Base-by-base conservation (phyloP, 2,797 vertebrate genomes). In the Phyllotis vaccarum region DNA sequence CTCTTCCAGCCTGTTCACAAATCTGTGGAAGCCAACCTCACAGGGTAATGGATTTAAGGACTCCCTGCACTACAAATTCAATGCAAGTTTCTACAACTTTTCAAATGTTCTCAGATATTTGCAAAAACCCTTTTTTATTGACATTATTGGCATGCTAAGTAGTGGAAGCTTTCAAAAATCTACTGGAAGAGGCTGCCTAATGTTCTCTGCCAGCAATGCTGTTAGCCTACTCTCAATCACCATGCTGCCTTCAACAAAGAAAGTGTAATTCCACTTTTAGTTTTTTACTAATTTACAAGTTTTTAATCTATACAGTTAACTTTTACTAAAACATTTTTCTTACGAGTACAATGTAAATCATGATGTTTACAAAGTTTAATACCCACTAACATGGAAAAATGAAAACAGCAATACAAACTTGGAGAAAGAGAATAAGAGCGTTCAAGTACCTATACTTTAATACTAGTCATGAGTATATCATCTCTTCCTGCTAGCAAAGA, bases 121-220 rank as follows among this genome's bases (percentile, higher is more conserved):
- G n/a, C 34, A 54, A 88, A 88, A 68, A 34, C 21, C 11, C 66
- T 7, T 86, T 88, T 31, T 37, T 78, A 93, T 5, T 34, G 60
- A 93, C 92, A 95, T 88, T 92, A 94, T n/a, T 58, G n/a, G 46
- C 34, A 96, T 24, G 21, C 4, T 95, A 95, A 97, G 70, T 91
- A 90, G 21, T 86, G 43, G 81, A 88, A 81, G 37, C 21, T 93
- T 79, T 40, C n/a, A 75, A 22, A 89, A n/a, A 75, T 91, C 76
- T 68, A 85, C 24, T 72, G 68, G 80, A 91, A 90, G 3, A 80
- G 21, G 27, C 34, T 56, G 83, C 46, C 82, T 93, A 91, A 94
- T 52, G 24, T 80, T 76, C 46, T 96, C 49, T 95, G 68, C 12
- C 34, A 34, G 17, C 64, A 96, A 21, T 75, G 40, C 13, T 93